A percentile compares a stretch with the other conserved stretches of the same genome.
Evolutionary conservation across 2,888 invertebrate genomes (phyloP).

Genomic region (Hydraecia micacea): DNA sequence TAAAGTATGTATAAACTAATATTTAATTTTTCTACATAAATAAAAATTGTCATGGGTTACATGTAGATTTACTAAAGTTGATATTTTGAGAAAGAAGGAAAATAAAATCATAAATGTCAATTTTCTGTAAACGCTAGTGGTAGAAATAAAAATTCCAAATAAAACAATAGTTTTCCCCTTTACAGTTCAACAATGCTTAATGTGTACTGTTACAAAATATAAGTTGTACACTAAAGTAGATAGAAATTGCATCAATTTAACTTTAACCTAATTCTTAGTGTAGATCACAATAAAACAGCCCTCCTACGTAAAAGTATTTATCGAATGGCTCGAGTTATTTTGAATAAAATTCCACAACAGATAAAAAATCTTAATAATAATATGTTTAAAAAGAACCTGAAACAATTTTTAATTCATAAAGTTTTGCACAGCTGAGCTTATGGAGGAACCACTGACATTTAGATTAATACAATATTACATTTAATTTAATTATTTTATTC

Average conservation of each 20-base stretch:
- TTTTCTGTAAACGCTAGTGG: background rate
- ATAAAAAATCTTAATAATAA: too few relatives aligned
- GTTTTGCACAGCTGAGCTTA: too few relatives aligned
- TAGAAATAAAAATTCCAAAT: background rate
- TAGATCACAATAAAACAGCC: too few relatives aligned
- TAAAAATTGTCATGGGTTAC: background rate
- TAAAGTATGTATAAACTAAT: constrained; percentile 85
- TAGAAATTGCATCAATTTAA: background rate
- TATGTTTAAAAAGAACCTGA: too few relatives aligned
- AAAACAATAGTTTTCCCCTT: background rate
- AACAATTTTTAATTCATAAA: too few relatives aligned
- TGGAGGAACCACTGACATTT: too few relatives aligned
- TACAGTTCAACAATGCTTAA: background rate
- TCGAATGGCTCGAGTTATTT: too few relatives aligned
- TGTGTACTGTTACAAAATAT: background rate
- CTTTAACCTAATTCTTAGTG: background rate
- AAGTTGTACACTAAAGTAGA: background rate
- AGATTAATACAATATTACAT: too few relatives aligned
- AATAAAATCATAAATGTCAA: background rate
- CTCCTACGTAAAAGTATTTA: too few relatives aligned
- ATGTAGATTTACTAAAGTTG: background rate
- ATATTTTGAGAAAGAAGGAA: background rate
- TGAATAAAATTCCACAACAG: too few relatives aligned
- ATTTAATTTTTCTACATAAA: background rate
- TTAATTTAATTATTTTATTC: too few relatives aligned